Evolutionary conservation across 2,888 invertebrate species (phyloP).

Genomic region (Atethmia centrago): DNA sequence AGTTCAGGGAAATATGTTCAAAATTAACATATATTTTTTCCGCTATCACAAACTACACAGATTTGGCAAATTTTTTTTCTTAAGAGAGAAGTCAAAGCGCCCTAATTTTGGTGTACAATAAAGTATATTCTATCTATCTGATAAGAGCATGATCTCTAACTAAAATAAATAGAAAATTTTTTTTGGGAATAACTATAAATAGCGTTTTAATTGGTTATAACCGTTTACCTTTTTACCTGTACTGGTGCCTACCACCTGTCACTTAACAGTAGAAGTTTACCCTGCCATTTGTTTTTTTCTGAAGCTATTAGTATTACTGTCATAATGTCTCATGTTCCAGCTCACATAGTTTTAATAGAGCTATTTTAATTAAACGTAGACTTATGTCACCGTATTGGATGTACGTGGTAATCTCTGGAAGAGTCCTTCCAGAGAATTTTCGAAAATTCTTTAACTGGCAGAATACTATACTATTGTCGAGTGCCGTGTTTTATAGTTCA

Average conservation of each 20-base stretch:
- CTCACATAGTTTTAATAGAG: neutral
- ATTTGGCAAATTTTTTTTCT: too few relatives aligned
- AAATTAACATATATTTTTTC: too few relatives aligned
- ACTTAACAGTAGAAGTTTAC: neutral
- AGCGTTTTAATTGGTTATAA: neutral
- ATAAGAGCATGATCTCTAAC: neutral
- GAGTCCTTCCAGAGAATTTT: too few relatives aligned
- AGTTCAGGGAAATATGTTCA: too few relatives aligned
- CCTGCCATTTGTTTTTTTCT: neutral
- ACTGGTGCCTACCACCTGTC: neutral
- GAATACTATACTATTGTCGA: too few relatives aligned
- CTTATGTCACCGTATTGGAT: neutral
- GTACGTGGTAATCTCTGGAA: too few relatives aligned
- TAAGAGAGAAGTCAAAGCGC: too few relatives aligned
- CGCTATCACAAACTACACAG: too few relatives aligned
- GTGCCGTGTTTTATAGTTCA: too few relatives aligned
- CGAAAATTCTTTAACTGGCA: too few relatives aligned
- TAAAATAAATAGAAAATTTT: neutral
- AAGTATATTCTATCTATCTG: neutral
- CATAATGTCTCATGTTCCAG: neutral
- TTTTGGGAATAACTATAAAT: neutral
- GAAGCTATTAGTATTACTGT: neutral
- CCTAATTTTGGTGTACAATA: too few relatives aligned
- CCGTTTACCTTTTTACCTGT: neutral
- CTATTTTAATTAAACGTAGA: neutral